A percentile compares a stretch with the other conserved stretches of the same genome.
Evolutionary conservation across 1,140 invertebrate genomes (phyloP).

Genomic region (Drosophila parvula): DNA sequence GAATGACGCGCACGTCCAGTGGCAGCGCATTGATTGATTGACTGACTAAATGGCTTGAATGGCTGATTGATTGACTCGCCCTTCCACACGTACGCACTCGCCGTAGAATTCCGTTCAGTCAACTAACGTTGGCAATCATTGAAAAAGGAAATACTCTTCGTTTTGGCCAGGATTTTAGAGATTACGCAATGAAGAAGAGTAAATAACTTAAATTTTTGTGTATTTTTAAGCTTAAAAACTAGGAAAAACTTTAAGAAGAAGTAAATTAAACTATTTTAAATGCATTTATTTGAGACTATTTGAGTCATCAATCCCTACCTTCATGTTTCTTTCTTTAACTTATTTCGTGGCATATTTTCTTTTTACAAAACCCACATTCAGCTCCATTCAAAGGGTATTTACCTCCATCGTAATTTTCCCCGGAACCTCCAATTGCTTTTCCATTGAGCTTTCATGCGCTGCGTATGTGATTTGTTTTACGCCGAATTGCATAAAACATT

Average conservation of each 20-base stretch:
- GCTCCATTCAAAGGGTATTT: slow-evolving; percentile 36
- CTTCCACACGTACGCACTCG: slow-evolving; percentile 52
- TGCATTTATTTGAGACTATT: not conserved
- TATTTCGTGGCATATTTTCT: not conserved
- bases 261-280: not conserved
- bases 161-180: not conserved
- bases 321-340: not conserved
- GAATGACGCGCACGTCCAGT: slow-evolving; percentile 66
- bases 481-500: slow-evolving; percentile 75
- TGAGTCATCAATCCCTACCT: no score
- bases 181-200: not conserved
- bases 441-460: slow-evolving; percentile 50
- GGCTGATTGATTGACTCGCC: slow-evolving; percentile 76
- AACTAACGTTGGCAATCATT: slow-evolving; percentile 11
- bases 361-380: not conserved
- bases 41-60: slow-evolving; percentile 81
- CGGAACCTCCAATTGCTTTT: slow-evolving; percentile 47
- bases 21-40: slow-evolving; percentile 69
- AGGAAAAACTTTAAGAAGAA: not conserved
- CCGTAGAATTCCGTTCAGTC: slow-evolving; percentile 7
- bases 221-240: not conserved
- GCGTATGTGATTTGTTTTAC: slow-evolving; percentile 72
- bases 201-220: not conserved
- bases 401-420: slow-evolving; percentile 36
- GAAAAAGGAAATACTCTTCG: slow-evolving; percentile 22